Evolutionary conservation across 1,140 invertebrate species (phyloP).

Genomic region (Macrocentrus cingulum): DNA sequence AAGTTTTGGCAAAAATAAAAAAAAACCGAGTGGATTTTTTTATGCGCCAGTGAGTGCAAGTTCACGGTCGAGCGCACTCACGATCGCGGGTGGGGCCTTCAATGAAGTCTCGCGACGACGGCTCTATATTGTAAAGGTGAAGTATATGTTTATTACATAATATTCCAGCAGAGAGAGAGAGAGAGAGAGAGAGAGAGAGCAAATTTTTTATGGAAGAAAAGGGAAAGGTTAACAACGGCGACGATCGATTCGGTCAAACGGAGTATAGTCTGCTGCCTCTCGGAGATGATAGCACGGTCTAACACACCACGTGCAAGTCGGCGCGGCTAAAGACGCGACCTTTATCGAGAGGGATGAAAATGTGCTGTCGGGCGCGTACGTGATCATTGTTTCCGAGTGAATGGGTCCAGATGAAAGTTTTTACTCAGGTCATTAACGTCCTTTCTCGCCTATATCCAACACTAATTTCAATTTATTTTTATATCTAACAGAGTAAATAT

Average conservation of each 20-base stretch:
- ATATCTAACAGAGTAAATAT: too few relatives aligned
- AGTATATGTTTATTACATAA: too few relatives aligned
- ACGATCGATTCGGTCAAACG: slow-evolving; percentile 1
- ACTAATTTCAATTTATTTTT: too few relatives aligned
- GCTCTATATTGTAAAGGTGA: background rate
- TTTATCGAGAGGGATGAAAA: background rate
- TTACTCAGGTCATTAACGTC: background rate
- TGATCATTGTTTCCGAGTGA: slow-evolving; percentile 1
- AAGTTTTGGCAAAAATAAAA: background rate
- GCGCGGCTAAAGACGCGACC: background rate
- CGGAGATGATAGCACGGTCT: background rate
- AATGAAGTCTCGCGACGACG: slow-evolving; percentile 16
- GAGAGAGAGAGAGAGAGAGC: slow-evolving; percentile 9
- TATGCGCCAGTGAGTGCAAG: slow-evolving; percentile 25
- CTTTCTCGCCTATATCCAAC: background rate
- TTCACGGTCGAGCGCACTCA: slow-evolving; percentile 23
- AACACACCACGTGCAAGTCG: slow-evolving; percentile 1
- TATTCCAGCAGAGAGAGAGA: background rate
- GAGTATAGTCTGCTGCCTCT: background rate
- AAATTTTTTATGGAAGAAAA: slow-evolving; percentile 9
- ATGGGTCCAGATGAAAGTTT: slow-evolving; percentile 20
- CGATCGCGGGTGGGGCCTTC: slow-evolving; percentile 11
- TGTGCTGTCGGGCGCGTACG: background rate
- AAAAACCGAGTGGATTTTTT: slow-evolving; percentile 22
- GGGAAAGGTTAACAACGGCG: background rate